Conservation (phyloP, 2,113 vertebrate species). For the Hippocampus abdominalis region DNA sequence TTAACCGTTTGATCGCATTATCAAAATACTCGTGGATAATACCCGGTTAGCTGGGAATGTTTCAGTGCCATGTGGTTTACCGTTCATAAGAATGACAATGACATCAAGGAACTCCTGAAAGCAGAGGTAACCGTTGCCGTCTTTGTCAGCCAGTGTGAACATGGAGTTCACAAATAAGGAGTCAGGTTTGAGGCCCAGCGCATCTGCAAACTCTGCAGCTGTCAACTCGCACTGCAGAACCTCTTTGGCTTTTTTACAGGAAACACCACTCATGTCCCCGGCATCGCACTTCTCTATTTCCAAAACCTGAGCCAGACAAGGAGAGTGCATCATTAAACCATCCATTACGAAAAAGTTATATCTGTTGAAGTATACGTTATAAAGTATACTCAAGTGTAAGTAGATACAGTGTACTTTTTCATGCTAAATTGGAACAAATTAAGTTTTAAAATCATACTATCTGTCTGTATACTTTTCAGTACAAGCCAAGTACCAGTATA, state of each 20-base stretch:
- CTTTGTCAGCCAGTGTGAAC: slow-evolving; percentile 94
- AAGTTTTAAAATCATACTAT: too few relatives aligned
- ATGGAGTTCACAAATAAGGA: slow-evolving; percentile 93
- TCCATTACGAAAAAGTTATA: not conserved
- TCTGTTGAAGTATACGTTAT: too few relatives aligned
- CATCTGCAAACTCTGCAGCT: slow-evolving; percentile 84
- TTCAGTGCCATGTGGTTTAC: slow-evolving; percentile 57
- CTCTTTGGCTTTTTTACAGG: slow-evolving; percentile 75
- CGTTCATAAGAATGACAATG: slow-evolving; percentile 95
- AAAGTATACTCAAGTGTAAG: too few relatives aligned
- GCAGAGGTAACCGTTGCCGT: slow-evolving; percentile 92
- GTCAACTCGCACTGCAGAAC: slow-evolving; percentile 87
- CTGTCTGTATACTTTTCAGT: too few relatives aligned
- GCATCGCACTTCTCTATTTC: slow-evolving; percentile 81
- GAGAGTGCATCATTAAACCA: slow-evolving; percentile 16
- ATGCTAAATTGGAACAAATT: too few relatives aligned
- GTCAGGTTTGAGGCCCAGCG: slow-evolving; percentile 83
- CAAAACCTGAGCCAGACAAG: slow-evolving; percentile 74
- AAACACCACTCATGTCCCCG: slow-evolving; percentile 72
- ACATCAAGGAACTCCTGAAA: slow-evolving; percentile 93
- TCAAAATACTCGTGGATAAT: not conserved
- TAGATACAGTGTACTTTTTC: too few relatives aligned
- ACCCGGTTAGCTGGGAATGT: not conserved
- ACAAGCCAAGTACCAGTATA: too few relatives aligned
- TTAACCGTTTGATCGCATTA: not conserved